Percentiles rank a stretch among this genome's conserved stretches.
Evolutionary conservation across 2,888 invertebrate species (phyloP).

Genomic region (Polydrusus pterygomalis): DNA sequence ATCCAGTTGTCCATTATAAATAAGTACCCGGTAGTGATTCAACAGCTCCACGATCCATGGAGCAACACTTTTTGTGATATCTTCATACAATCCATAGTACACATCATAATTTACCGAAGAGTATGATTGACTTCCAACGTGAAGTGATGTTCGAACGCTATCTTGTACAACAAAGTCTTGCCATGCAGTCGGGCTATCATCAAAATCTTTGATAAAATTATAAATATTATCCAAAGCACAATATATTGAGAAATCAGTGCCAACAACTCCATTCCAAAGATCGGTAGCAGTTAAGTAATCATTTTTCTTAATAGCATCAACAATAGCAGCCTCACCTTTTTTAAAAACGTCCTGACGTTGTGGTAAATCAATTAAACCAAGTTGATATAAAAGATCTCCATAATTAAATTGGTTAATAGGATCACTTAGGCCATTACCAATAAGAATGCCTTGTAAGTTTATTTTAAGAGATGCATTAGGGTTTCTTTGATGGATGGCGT

Average conservation of each 20-base stretch:
- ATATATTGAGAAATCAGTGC: background rate
- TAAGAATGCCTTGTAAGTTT: slow-evolving; percentile 69
- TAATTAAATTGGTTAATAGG: slow-evolving; percentile 76
- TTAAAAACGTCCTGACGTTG: slow-evolving; percentile 76
- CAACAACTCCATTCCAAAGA: slow-evolving; percentile 78
- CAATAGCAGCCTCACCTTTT: slow-evolving; percentile 75
- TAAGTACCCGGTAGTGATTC: slow-evolving; percentile 81
- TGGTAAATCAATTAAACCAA: slow-evolving; percentile 80
- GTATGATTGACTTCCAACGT: slow-evolving; percentile 88
- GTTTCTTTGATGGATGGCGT: slow-evolving; percentile 82
- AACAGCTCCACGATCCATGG: slow-evolving; percentile 82
- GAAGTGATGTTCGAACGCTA: slow-evolving; percentile 82
- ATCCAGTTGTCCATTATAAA: slow-evolving; percentile 94
- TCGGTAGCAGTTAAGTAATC: slow-evolving; percentile 82
- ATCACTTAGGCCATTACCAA: slow-evolving; percentile 79
- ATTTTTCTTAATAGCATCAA: slow-evolving; percentile 76
- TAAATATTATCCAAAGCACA: slow-evolving; percentile 29
- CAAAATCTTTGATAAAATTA: slow-evolving; percentile 28
- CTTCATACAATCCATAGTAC: slow-evolving; percentile 81
- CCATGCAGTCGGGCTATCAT: slow-evolving; percentile 26
- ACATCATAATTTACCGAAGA: slow-evolving; percentile 75
- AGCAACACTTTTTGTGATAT: slow-evolving; percentile 89
- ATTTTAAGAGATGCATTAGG: slow-evolving; percentile 75
- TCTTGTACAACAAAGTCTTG: slow-evolving; percentile 63
- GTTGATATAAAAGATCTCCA: slow-evolving; percentile 82